Percentiles rank a stretch among this genome's conserved stretches.
Conservation (phyloP, 2,113 vertebrate species). For the Nematolebias whitei region DNA sequence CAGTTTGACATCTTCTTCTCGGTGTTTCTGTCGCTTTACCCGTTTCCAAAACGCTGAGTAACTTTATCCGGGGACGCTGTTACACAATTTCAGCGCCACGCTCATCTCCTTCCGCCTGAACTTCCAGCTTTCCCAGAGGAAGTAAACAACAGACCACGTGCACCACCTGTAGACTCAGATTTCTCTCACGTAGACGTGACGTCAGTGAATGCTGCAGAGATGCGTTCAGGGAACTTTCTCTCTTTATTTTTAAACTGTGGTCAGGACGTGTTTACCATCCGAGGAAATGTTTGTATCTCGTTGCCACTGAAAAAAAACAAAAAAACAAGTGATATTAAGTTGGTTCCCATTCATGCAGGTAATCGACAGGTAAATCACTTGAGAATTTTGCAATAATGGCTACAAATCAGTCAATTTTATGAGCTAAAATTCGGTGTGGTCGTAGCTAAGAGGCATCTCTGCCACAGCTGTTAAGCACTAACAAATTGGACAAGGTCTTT, state of each 20-base stretch:
- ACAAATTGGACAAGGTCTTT: no score
- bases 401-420: no score
- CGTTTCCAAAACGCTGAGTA: conserved; percentile 30
- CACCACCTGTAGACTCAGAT: conserved; percentile 57
- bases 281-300: no score
- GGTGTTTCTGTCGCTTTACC: not conserved
- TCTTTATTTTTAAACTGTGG: conserved; percentile 11
- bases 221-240: conserved; percentile 7
- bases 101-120: not conserved
- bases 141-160: conserved; percentile 82
- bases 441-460: no score
- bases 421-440: no score
- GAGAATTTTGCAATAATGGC: no score
- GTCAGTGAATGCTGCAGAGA: conserved; percentile 17
- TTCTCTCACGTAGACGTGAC: conserved; percentile 44
- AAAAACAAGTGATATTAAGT: no score
- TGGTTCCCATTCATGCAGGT: no score
- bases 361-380: no score
- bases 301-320: no score
- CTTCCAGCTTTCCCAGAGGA: conserved; percentile 57
- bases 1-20: conserved; percentile 38
- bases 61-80: conserved; percentile 52
- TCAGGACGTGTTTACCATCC: no score
- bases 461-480: no score
- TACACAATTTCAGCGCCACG: conserved; percentile 49